phyloP scores from a whole-genome alignment of 2,888 invertebrate genomes.

The Athalia rosae region DNA sequence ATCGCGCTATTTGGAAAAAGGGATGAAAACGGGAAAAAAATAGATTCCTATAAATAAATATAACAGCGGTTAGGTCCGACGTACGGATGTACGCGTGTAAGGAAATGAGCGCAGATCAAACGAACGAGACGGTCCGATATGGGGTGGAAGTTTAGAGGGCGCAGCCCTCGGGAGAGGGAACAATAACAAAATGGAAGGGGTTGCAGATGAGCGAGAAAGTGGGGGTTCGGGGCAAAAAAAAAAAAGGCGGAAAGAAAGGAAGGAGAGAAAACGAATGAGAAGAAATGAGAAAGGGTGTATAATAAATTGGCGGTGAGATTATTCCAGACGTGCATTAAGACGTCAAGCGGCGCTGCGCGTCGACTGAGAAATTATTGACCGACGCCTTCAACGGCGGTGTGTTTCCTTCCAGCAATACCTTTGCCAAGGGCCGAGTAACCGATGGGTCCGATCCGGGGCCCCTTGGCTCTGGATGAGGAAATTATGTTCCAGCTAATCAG shows the following conservation, averaged over 20 bases:
- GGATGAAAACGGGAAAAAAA: too few species aligned
- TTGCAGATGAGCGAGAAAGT: conserved; percentile 44
- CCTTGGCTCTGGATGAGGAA: conserved; percentile 52
- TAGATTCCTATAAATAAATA: too few species aligned
- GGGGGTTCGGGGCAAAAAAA: conserved; percentile 31
- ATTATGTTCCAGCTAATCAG: conserved; percentile 67
- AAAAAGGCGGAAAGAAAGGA: conserved; percentile 49
- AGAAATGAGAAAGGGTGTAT: conserved; percentile 73
- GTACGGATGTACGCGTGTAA: too few species aligned
- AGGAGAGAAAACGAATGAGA: conserved; percentile 52
- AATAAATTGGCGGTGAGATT: conserved; percentile 74
- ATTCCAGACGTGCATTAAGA: conserved; percentile 74
- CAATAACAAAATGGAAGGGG: conserved; percentile 46
- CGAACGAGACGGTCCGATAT: too few species aligned
- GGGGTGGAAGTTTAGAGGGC: conserved; percentile 37
- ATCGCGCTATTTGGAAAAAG: too few species aligned
- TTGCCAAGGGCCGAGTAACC: conserved; percentile 4
- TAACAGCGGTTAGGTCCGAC: too few species aligned
- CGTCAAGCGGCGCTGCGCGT: conserved; percentile 72
- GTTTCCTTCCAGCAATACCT: conserved; percentile 31
- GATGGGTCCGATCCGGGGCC: conserved; percentile 24
- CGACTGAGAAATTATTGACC: conserved; percentile 72
- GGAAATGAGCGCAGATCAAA: too few species aligned
- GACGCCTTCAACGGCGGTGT: conserved; percentile 67
- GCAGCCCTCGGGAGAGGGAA: conserved; percentile 31